These are phyloP conservation scores for Scyliorhinus canicula DNA, from an alignment of 2,797 vertebrate species.

Conservation along the genomic window DNA sequence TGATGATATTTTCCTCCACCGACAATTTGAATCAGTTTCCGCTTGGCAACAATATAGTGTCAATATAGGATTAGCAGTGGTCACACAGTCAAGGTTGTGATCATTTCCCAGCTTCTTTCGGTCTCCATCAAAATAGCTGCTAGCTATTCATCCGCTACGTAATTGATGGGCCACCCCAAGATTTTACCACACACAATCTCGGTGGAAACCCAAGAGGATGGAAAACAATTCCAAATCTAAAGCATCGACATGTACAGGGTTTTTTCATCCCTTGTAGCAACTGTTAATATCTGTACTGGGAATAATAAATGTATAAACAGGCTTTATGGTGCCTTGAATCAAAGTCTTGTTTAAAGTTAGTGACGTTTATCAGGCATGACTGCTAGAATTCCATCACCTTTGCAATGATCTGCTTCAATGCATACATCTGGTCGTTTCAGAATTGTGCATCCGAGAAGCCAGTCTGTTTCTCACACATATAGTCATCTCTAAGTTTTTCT, in stretches of 20 bases:
- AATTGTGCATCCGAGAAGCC: neutral
- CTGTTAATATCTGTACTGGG: conserved; percentile 16
- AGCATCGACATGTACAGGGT: neutral
- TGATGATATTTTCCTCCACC: neutral
- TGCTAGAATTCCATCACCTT: conserved; percentile 8
- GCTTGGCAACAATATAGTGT: neutral
- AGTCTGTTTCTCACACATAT: neutral
- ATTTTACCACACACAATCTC: neutral
- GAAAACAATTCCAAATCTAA: neutral
- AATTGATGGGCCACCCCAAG: neutral
- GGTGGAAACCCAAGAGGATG: neutral
- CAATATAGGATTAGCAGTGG: neutral
- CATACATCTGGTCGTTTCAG: conserved; percentile 19
- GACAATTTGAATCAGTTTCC: neutral
- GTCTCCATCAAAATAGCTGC: neutral
- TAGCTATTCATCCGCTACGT: neutral
- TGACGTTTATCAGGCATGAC: conserved; percentile 17
- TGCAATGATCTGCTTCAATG: conserved; percentile 16
- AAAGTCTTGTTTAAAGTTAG: conserved; percentile 23
- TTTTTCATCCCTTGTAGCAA: neutral
- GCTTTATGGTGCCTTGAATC: conserved; percentile 18
- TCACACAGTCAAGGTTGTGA: neutral
- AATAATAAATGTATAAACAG: conserved; percentile 18
- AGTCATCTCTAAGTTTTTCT: neutral
- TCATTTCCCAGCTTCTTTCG: neutral